Evolutionary conservation across 2,113 vertebrate genomes (phyloP).

Genomic region (Opisthocomus hoazin): DNA sequence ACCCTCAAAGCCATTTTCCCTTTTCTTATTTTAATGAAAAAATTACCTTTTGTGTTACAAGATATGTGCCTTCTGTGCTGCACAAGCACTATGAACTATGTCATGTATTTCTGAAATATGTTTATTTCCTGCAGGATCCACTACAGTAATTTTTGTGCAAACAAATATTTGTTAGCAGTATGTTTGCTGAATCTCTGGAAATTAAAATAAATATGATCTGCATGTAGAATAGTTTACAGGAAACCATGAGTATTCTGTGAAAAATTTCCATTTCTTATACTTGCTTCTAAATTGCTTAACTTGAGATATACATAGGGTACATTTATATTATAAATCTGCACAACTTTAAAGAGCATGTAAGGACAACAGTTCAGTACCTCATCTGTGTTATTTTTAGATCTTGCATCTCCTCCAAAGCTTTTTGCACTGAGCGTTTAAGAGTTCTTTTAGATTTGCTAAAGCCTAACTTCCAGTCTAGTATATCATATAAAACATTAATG

Average conservation of each 20-base stretch:
- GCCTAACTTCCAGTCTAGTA: neutral
- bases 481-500: neutral
- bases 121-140: neutral
- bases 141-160: neutral
- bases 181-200: neutral
- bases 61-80: neutral
- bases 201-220: neutral
- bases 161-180: neutral
- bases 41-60: neutral
- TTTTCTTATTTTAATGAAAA: neutral
- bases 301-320: neutral
- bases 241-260: neutral
- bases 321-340: neutral
- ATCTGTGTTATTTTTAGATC: neutral
- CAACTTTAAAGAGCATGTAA: neutral
- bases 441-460: neutral
- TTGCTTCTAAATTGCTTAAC: neutral
- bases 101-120: neutral
- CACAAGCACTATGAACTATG: neutral
- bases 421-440: neutral
- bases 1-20: neutral
- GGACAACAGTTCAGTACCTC: neutral
- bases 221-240: neutral
- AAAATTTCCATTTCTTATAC: neutral
- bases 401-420: neutral